Conservation (phyloP, 2,113 vertebrate genomes). For the Nipponia nippon region DNA sequence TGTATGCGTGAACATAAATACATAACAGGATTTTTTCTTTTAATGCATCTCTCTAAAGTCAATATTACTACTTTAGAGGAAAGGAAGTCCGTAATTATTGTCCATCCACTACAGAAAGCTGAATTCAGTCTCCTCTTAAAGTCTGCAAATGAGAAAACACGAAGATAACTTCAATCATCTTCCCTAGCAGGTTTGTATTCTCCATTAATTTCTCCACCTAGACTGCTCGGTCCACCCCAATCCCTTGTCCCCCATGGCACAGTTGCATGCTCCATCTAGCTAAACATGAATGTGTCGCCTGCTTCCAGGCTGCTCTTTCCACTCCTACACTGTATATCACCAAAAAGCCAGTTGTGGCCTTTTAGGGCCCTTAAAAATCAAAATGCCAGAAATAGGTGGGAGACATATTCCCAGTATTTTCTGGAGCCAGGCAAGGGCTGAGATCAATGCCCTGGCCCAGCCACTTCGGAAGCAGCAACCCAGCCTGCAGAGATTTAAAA, state of each 20-base stretch:
- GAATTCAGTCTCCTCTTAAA: neutral
- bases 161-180: neutral
- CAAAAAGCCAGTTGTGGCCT: neutral
- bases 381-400: neutral
- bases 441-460: neutral
- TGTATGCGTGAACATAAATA: neutral
- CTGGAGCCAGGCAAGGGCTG: conserved; percentile 3
- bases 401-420: neutral
- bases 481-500: conserved; percentile 44
- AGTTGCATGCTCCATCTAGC: neutral
- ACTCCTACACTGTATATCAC: neutral
- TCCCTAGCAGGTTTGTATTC: neutral
- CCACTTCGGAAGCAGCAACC: neutral
- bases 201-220: neutral
- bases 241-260: rapidly evolving
- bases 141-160: neutral
- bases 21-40: neutral
- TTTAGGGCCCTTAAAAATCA: neutral
- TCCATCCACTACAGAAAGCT: neutral
- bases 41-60: neutral
- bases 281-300: neutral
- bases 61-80: neutral
- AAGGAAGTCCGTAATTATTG: neutral
- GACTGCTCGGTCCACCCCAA: neutral
- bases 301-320: neutral